Conservation (phyloP, 2,888 invertebrate genomes). For the Tuta absoluta region DNA sequence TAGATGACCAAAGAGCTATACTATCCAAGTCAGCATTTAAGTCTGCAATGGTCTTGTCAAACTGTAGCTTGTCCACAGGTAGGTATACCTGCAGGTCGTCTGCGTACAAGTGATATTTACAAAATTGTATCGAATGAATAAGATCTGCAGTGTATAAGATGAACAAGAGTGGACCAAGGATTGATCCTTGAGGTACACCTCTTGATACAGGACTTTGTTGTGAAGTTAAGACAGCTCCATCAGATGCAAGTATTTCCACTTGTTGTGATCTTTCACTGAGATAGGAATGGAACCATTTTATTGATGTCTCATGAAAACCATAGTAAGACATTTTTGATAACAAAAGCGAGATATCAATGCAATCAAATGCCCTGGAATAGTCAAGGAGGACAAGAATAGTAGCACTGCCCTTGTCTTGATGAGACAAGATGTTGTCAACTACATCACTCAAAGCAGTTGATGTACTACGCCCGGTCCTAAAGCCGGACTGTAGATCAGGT, state of each 20-base stretch:
- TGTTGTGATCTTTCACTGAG: background rate
- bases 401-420: background rate
- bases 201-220: background rate
- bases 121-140: background rate
- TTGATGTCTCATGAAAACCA: background rate
- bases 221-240: background rate
- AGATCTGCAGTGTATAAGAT: conserved; percentile 2
- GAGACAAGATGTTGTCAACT: background rate
- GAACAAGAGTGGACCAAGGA: conserved; percentile 2
- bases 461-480: too few relatives aligned
- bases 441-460: background rate
- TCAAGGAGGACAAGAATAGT: background rate
- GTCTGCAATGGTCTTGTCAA: too few relatives aligned
- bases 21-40: background rate
- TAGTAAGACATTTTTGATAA: conserved; percentile 5
- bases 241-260: background rate
- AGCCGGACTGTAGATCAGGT: too few relatives aligned
- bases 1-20: background rate
- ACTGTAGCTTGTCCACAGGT: too few relatives aligned
- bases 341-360: too few relatives aligned
- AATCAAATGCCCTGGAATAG: background rate
- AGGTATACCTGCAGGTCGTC: conserved; percentile 2
- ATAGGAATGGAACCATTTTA: conserved; percentile 7
- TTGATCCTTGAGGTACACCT: conserved; percentile 8
- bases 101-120: conserved; percentile 5